A percentile compares a stretch with the other conserved stretches of the same genome.
phyloP scores from a whole-genome alignment of 2,113 vertebrate species.

The Anolis carolinensis region DNA sequence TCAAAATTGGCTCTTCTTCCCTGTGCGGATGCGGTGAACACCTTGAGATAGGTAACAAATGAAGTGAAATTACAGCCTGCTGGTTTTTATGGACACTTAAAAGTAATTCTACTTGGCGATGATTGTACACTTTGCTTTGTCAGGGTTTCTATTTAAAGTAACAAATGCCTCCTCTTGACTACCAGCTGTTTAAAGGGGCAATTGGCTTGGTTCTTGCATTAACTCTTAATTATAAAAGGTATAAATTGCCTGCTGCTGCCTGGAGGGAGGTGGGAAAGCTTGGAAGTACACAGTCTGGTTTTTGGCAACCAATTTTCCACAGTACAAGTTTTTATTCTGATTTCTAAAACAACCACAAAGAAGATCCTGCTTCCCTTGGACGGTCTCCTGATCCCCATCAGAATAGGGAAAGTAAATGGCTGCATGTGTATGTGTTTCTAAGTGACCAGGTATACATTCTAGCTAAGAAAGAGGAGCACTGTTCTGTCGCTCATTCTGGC shows the following conservation, averaged over 20 bases:
- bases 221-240: neutral
- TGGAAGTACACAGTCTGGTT: neutral
- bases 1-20: neutral
- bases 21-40: neutral
- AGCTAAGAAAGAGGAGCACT: constrained; percentile 32
- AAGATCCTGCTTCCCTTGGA: neutral
- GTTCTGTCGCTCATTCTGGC: constrained; percentile 10
- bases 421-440: neutral
- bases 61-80: neutral
- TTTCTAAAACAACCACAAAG: rapidly evolving
- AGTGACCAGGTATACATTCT: neutral
- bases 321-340: neutral
- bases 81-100: constrained; percentile 15
- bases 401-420: neutral
- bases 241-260: neutral
- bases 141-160: neutral
- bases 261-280: neutral
- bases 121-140: neutral
- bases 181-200: neutral
- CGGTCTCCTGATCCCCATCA: rapidly evolving
- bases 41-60: neutral
- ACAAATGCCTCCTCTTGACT: neutral
- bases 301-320: neutral
- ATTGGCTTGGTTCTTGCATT: constrained; percentile 18
- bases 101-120: neutral